phyloP scores from a whole-genome alignment of 2,797 vertebrate genomes.

The Siniperca obscura region DNA sequence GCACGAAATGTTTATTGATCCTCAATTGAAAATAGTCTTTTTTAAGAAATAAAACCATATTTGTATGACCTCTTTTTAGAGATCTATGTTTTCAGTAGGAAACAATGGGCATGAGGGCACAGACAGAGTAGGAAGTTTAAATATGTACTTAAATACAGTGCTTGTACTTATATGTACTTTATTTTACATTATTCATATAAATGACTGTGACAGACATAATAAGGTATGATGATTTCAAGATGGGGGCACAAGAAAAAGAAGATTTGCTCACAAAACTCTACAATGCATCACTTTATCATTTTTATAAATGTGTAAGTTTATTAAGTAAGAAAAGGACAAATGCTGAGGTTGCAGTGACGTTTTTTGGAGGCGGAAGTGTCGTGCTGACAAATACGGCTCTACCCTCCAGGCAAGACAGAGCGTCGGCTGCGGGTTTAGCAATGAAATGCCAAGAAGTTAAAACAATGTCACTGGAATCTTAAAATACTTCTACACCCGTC shows the following conservation, averaged over 20 bases:
- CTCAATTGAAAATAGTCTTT: not conserved
- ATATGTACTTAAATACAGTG: not conserved
- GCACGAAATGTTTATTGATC: not conserved
- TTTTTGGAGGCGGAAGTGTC: conserved; percentile 15
- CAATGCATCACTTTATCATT: not conserved
- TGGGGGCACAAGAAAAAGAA: not conserved
- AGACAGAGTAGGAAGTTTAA: too few relatives aligned
- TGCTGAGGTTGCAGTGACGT: not conserved
- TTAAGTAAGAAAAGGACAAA: not conserved
- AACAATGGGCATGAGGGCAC: too few relatives aligned
- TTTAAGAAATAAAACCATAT: too few relatives aligned
- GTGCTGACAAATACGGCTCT: not conserved
- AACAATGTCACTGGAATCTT: conserved; percentile 22
- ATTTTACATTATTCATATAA: not conserved
- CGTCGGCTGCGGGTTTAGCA: conserved; percentile 17
- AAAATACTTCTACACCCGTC: conserved; percentile 43
- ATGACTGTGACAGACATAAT: not conserved
- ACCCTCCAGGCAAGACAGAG: not conserved
- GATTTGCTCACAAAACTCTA: not conserved
- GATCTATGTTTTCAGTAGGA: too few relatives aligned
- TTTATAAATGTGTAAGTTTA: not conserved
- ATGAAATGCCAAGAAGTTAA: conserved; percentile 24
- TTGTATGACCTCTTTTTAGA: too few relatives aligned
- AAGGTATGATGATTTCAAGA: not conserved
- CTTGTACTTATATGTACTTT: not conserved